Percentiles rank a stretch among this genome's conserved stretches.
Conservation (phyloP, 2,797 vertebrate genomes). For the Trichosurus vulpecula region DNA sequence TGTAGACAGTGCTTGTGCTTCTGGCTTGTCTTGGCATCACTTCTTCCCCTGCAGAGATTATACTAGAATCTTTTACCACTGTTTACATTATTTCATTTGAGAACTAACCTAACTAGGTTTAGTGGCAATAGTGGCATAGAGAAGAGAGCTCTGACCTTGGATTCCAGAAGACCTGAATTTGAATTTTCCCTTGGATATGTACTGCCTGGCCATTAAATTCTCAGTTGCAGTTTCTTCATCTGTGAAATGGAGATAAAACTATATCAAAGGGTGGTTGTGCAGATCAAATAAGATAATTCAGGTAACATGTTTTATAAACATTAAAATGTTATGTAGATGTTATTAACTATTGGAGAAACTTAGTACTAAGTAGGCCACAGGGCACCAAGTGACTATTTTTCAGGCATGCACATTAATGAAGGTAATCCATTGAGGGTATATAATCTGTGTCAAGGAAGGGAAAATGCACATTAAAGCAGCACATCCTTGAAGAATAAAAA, state of each 20-base stretch:
- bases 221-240: background rate
- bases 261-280: background rate
- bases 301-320: background rate
- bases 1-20: background rate
- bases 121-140: background rate
- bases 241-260: background rate
- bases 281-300: background rate
- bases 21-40: background rate
- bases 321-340: background rate
- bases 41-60: background rate
- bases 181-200: background rate
- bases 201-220: background rate
- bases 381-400: background rate
- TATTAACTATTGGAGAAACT: background rate
- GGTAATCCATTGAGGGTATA: background rate
- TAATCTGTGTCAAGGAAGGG: background rate
- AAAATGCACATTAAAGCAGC: background rate
- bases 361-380: background rate
- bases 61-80: background rate
- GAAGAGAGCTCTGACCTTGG: background rate
- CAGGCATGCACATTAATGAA: background rate
- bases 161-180: background rate
- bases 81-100: background rate
- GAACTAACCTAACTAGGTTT: background rate
- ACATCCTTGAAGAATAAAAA: background rate